Evolutionary conservation across 53 echinoderm and acorn worm genomes (phyloP).

Genomic region (Paracentrotus lividus): DNA sequence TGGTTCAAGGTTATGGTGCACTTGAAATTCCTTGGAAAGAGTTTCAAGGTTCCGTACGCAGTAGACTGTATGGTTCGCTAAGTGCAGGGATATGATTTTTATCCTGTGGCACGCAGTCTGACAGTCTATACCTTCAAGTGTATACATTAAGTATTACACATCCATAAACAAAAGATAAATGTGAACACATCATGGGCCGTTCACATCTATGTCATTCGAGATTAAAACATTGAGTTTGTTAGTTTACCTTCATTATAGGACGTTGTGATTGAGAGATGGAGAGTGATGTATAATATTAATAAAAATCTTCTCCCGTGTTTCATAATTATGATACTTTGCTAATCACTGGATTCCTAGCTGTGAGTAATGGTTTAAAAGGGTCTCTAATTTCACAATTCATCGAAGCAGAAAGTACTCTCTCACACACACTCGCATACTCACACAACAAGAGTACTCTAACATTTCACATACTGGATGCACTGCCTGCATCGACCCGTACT

Average conservation of each 20-base stretch:
- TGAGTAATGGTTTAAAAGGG: slow-evolving; percentile 51
- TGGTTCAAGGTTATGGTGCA: neutral
- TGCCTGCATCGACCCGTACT: neutral
- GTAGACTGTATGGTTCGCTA: neutral
- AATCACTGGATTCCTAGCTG: slow-evolving; percentile 11
- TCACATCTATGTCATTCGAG: neutral
- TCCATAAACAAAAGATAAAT: neutral
- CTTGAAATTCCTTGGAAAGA: neutral
- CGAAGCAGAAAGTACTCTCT: slow-evolving; percentile 27
- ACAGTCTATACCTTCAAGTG: neutral
- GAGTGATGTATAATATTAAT: slow-evolving; percentile 23
- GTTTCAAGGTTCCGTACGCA: neutral
- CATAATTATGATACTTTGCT: neutral
- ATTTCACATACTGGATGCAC: slow-evolving; percentile 21
- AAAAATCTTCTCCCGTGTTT: neutral
- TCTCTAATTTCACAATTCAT: slow-evolving; percentile 54
- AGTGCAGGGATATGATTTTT: neutral
- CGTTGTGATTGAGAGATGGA: neutral
- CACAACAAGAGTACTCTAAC: neutral
- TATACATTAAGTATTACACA: neutral
- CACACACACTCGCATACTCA: neutral
- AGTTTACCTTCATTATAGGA: neutral
- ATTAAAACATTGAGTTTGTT: neutral
- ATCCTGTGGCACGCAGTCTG: neutral
- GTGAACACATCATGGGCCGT: neutral